Conservation (phyloP, 2,888 invertebrate genomes). For the Dioctria linearis region DNA sequence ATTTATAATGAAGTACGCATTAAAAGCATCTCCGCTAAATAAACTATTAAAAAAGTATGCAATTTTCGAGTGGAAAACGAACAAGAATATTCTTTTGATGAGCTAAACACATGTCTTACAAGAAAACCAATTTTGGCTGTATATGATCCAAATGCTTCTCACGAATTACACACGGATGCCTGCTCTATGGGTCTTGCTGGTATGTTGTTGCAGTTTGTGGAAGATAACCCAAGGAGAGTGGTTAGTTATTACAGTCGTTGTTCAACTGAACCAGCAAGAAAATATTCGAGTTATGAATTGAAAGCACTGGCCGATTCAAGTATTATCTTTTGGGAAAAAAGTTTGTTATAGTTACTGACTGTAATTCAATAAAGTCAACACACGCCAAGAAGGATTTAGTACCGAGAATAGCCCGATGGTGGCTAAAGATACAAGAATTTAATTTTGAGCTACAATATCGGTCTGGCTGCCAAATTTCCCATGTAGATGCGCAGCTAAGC, state of each 20-base stretch:
- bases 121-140: neutral
- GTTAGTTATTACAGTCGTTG: neutral
- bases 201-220: neutral
- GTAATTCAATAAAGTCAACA: no score
- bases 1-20: neutral
- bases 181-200: no score
- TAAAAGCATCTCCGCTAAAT: neutral
- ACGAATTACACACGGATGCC: no score
- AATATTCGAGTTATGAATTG: neutral
- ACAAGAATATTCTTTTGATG: neutral
- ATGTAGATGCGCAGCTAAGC: constrained; percentile 1
- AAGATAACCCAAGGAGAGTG: neutral
- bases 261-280: neutral
- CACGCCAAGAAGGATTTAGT: no score
- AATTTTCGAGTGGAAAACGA: neutral
- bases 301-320: constrained; percentile 1
- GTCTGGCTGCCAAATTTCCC: neutral
- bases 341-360: neutral
- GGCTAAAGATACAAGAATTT: no score
- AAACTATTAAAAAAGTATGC: neutral
- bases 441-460: no score
- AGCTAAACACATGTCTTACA: neutral
- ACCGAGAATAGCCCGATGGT: no score
- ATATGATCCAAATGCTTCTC: neutral
- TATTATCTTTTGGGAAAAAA: neutral